phyloP scores from a whole-genome alignment of 2,797 vertebrate species.

The Chromobotia macracanthus region DNA sequence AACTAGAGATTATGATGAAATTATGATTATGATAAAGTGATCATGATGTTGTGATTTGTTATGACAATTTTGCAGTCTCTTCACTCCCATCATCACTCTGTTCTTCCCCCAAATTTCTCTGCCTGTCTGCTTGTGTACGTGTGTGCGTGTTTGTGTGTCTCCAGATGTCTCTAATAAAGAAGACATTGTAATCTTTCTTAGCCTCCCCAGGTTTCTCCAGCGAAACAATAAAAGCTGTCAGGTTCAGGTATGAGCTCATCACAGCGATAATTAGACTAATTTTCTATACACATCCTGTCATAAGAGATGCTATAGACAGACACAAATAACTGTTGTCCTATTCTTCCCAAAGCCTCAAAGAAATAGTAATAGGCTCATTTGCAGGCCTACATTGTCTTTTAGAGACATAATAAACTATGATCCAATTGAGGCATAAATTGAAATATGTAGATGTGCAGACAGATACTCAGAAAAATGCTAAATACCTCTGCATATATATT shows the following conservation, averaged over 20 bases:
- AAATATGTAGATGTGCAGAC: neutral
- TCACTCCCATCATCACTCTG: neutral
- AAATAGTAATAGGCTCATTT: constrained; percentile 33
- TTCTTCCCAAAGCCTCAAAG: constrained; percentile 20
- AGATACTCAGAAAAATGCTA: neutral
- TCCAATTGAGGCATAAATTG: constrained; percentile 7
- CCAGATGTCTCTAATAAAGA: constrained; percentile 31
- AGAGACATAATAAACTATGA: neutral
- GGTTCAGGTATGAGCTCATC: constrained; percentile 61
- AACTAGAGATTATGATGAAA: too few species aligned
- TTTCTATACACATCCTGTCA: constrained; percentile 39
- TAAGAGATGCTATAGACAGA: constrained; percentile 43
- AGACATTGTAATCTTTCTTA: constrained; percentile 43
- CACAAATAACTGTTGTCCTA: constrained; percentile 31
- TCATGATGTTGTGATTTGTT: neutral
- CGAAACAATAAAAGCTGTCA: constrained; percentile 56
- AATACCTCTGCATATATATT: neutral
- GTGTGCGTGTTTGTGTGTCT: neutral
- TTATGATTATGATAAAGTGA: neutral
- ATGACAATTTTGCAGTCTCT: neutral
- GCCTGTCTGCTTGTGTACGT: neutral
- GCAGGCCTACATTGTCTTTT: neutral
- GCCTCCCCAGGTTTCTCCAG: constrained; percentile 40
- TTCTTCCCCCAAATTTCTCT: neutral
- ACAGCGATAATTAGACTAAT: constrained; percentile 62